Conservation (phyloP, 1,140 invertebrate genomes). For the Nymphalis io region DNA sequence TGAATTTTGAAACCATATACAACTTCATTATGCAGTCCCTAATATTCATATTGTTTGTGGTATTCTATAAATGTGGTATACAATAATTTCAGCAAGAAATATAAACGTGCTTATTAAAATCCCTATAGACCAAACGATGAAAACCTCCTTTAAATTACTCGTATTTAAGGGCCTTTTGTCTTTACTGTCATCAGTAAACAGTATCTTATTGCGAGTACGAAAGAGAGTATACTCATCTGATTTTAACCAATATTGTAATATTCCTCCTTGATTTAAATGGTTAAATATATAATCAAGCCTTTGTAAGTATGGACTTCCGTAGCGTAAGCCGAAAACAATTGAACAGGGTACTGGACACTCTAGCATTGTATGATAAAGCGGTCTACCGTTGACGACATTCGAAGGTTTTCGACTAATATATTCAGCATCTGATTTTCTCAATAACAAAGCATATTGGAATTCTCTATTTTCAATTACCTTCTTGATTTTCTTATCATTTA, state of each 20-base stretch:
- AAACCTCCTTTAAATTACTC: conserved; percentile 59
- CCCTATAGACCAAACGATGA: conserved; percentile 57
- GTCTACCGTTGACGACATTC: conserved; percentile 61
- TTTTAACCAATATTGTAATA: conserved; percentile 61
- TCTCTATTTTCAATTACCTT: conserved; percentile 57
- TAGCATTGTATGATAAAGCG: conserved; percentile 57
- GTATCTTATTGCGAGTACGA: conserved; percentile 37
- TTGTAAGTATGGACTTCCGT: conserved; percentile 69
- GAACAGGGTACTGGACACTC: conserved; percentile 71
- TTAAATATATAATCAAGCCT: conserved; percentile 57
- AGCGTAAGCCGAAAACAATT: conserved; percentile 65
- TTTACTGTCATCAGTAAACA: conserved; percentile 53
- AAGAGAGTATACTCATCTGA: conserved; percentile 54
- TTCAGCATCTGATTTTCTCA: conserved; percentile 60
- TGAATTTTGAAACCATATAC: too few species aligned
- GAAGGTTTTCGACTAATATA: conserved; percentile 55
- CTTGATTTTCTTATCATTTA: conserved; percentile 62
- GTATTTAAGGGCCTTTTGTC: conserved; percentile 55
- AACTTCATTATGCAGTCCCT: too few species aligned
- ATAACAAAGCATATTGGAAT: conserved; percentile 62
- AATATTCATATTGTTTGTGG: not conserved
- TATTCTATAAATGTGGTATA: not conserved
- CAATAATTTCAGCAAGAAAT: conserved; percentile 53
- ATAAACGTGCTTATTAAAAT: conserved; percentile 47
- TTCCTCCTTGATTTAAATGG: conserved; percentile 64